Evolutionary conservation across 2,113 vertebrate genomes (phyloP).

Genomic region (Scomber colias): DNA sequence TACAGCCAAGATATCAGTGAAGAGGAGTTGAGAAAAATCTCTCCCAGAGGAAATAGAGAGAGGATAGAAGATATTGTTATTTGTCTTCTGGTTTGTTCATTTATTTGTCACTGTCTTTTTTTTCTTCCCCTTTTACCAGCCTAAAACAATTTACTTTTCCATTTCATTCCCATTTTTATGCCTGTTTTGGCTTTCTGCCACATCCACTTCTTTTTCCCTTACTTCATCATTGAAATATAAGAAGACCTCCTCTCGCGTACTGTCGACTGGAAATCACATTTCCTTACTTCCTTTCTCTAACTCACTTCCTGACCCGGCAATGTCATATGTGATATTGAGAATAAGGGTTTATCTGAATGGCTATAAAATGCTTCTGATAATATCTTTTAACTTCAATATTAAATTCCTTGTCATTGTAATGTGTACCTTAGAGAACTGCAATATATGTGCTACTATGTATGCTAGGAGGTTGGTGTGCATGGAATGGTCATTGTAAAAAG

Average conservation of each 20-base stretch:
- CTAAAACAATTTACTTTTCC: constrained; percentile 3
- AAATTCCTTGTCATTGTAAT: neutral
- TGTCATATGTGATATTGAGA: constrained; percentile 40
- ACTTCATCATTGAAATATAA: constrained; percentile 52
- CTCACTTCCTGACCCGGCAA: constrained; percentile 45
- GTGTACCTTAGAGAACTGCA: neutral
- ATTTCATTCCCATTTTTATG: constrained; percentile 4
- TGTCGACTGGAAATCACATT: constrained; percentile 61
- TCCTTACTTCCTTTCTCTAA: constrained; percentile 36
- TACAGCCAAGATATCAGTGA: constrained; percentile 43
- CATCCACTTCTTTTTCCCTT: constrained; percentile 37
- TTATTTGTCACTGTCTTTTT: neutral
- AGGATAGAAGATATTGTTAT: constrained; percentile 11
- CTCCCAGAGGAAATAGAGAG: constrained; percentile 34
- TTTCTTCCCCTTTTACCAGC: neutral
- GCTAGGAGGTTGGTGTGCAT: constrained; percentile 23
- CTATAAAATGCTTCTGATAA: constrained; percentile 13
- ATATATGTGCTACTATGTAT: constrained; percentile 11
- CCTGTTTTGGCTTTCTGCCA: constrained; percentile 16
- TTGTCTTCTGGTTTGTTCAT: constrained; percentile 20
- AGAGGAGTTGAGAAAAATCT: constrained; percentile 19
- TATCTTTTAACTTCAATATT: constrained; percentile 10
- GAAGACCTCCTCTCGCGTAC: constrained; percentile 32
- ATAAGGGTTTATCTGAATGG: constrained; percentile 25
- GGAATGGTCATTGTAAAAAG: constrained; percentile 26